A percentile compares a stretch with the other conserved stretches of the same genome.
These are phyloP conservation scores for Etia nguti DNA, from an alignment of 2,113 vertebrate genomes.

Conservation along the genomic window DNA sequence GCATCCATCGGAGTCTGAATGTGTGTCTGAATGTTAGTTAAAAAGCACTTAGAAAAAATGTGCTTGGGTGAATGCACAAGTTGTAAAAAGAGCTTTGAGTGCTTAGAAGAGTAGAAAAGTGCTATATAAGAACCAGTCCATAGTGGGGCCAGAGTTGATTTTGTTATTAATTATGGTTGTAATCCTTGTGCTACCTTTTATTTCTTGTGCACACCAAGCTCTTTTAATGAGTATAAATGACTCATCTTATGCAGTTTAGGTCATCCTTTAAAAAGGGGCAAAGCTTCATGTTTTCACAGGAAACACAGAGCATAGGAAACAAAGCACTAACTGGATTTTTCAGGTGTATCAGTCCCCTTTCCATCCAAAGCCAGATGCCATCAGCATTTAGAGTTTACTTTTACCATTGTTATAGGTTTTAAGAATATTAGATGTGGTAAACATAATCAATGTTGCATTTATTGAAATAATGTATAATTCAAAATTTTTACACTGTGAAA, in stretches of 20 bases:
- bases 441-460: background rate
- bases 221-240: background rate
- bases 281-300: background rate
- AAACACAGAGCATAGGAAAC: background rate
- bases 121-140: too few relatives aligned
- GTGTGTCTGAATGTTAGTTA: too few relatives aligned
- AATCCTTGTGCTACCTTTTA: background rate
- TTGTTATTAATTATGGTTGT: background rate
- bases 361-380: background rate
- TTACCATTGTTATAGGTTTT: rapidly evolving
- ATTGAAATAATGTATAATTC: background rate
- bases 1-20: too few relatives aligned
- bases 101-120: too few relatives aligned
- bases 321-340: rapidly evolving
- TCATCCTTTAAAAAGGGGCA: background rate
- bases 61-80: too few relatives aligned
- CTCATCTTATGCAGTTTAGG: background rate
- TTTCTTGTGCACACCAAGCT: background rate
- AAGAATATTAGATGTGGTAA: background rate
- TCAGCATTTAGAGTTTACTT: background rate
- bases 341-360: background rate
- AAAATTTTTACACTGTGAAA: background rate
- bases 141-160: background rate
- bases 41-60: too few relatives aligned
- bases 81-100: too few relatives aligned